phyloP scores from a whole-genome alignment of 2,888 invertebrate species.

The Drosophila suboccidentalis region DNA sequence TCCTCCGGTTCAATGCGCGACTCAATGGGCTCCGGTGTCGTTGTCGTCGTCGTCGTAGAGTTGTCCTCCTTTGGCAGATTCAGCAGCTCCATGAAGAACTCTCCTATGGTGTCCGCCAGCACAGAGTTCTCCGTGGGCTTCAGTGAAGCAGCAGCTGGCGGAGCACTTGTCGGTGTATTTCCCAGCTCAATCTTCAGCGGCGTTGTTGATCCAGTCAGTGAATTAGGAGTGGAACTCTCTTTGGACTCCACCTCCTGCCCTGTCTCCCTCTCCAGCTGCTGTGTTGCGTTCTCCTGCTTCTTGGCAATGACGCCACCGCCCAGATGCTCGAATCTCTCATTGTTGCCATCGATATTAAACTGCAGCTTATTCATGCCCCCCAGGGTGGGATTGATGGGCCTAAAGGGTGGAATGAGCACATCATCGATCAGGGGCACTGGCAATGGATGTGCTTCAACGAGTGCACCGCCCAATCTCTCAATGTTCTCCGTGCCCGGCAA shows the following conservation, averaged over 20 bases:
- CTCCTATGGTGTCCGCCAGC: conserved; percentile 83
- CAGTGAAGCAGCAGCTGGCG: not conserved
- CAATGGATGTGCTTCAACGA: conserved; percentile 89
- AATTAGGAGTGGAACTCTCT: conserved; percentile 38
- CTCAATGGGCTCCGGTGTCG: conserved; percentile 85
- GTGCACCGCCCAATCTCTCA: conserved; percentile 88
- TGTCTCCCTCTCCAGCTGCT: conserved; percentile 6
- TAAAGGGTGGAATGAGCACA: conserved; percentile 83
- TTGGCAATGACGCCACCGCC: conserved; percentile 86
- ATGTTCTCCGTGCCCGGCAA: conserved; percentile 88
- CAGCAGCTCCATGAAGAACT: conserved; percentile 83
- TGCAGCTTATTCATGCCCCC: conserved; percentile 72
- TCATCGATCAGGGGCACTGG: conserved; percentile 87
- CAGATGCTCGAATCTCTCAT: conserved; percentile 84
- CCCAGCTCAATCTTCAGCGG: conserved; percentile 22
- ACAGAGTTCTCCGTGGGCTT: conserved; percentile 70
- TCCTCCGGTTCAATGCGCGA: conserved; percentile 90
- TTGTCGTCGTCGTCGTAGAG: conserved; percentile 13
- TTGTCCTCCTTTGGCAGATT: conserved; percentile 82
- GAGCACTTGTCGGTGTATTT: conserved; percentile 28
- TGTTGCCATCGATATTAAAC: conserved; percentile 75
- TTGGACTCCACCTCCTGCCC: not conserved
- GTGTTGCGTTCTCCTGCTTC: conserved; percentile 75
- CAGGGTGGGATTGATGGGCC: conserved; percentile 78
- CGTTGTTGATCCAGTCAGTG: conserved; percentile 11